phyloP scores from a whole-genome alignment of 1,140 invertebrate species.

The Polypedilum vanderplanki region DNA sequence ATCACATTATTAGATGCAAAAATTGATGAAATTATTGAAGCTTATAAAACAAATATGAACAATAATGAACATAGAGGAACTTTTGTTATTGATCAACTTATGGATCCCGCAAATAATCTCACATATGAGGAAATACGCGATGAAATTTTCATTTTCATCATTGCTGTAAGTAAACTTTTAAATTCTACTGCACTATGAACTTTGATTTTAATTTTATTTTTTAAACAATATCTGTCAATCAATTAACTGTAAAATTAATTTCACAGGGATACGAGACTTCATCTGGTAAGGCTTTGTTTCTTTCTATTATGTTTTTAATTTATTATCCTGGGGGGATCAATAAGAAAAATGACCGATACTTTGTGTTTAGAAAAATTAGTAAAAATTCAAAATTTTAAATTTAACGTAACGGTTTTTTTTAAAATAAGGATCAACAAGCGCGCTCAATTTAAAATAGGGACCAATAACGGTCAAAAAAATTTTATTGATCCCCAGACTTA shows the following conservation, averaged over 20 bases:
- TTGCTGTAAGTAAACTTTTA: conserved; percentile 43
- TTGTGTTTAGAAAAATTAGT: too few species aligned
- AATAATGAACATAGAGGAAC: background rate
- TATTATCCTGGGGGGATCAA: too few species aligned
- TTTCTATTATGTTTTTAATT: too few species aligned
- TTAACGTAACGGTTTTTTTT: too few species aligned
- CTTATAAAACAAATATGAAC: background rate
- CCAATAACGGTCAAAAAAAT: too few species aligned
- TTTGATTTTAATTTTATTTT: background rate
- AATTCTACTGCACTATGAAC: background rate
- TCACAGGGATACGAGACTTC: conserved; percentile 65
- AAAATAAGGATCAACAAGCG: too few species aligned
- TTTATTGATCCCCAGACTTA: too few species aligned
- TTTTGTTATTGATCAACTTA: conserved; percentile 26
- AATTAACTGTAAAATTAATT: background rate
- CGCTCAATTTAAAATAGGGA: too few species aligned
- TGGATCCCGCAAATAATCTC: conserved; percentile 40
- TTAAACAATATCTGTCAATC: too few species aligned
- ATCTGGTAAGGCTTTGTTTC: too few species aligned
- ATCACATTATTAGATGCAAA: background rate
- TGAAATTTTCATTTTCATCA: conserved; percentile 70
- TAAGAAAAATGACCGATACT: too few species aligned
- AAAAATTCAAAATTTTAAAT: too few species aligned
- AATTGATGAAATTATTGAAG: conserved; percentile 14
- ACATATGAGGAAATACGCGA: conserved; percentile 55